Conservation (phyloP, 2,888 invertebrate genomes). For the Cloeon dipterum region DNA sequence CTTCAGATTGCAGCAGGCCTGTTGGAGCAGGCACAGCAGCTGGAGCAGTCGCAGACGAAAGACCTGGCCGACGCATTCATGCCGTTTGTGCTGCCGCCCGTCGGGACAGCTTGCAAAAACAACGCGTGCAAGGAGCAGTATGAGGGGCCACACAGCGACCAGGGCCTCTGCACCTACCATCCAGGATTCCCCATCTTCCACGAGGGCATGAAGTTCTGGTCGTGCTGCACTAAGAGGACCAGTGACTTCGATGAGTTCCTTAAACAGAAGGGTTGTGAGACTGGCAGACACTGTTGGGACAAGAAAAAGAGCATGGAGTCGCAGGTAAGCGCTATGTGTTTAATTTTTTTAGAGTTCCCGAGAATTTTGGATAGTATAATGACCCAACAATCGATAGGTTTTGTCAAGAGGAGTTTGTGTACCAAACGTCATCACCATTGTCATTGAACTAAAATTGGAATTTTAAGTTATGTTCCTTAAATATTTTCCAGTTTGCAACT, state of each 20-base stretch:
- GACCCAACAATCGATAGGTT: too few species aligned
- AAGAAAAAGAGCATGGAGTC: constrained; percentile 28
- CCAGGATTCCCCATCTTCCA: constrained; percentile 84
- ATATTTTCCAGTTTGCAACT: too few species aligned
- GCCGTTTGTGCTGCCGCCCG: constrained; percentile 10
- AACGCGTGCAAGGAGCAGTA: constrained; percentile 52
- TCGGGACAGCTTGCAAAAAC: constrained; percentile 71
- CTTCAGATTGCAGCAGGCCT: constrained; percentile 40
- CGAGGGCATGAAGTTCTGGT: constrained; percentile 93
- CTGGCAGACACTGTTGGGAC: constrained; percentile 69
- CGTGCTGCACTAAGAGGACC: constrained; percentile 82
- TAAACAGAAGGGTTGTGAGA: constrained; percentile 71
- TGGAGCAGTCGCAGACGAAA: not conserved
- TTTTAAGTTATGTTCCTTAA: too few species aligned
- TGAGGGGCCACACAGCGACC: constrained; percentile 35
- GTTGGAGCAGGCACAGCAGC: constrained; percentile 30
- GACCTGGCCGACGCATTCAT: not conserved
- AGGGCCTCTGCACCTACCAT: constrained; percentile 49
- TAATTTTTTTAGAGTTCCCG: too few species aligned
- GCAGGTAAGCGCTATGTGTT: too few species aligned
- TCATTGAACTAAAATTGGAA: too few species aligned
- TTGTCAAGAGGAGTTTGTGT: too few species aligned
- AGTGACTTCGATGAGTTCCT: constrained; percentile 85
- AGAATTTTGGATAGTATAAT: too few species aligned
- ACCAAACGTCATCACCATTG: too few species aligned